Percentiles rank a stretch among this genome's conserved stretches.
Evolutionary conservation across 2,797 vertebrate species (phyloP).

Genomic region (Typhlichthys subterraneus): DNA sequence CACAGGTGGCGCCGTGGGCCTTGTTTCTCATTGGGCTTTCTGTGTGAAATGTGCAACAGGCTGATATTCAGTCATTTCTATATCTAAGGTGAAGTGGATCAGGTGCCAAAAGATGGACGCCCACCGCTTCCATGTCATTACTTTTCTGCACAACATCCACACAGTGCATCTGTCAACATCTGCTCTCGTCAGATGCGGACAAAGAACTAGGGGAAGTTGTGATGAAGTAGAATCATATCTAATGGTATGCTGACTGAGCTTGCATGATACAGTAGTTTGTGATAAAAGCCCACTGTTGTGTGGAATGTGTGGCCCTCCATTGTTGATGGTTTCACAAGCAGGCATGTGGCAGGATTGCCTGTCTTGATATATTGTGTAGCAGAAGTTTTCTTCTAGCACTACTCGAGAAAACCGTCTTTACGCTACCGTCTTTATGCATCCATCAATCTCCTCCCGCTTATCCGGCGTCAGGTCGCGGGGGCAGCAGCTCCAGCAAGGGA

Average conservation of each 20-base stretch:
- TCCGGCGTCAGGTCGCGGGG: too few relatives aligned
- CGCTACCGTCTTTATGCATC: too few relatives aligned
- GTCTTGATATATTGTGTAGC: conserved; percentile 9
- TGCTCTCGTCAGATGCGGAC: conserved; percentile 3
- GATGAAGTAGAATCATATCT: conserved; percentile 4
- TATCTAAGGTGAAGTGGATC: conserved; percentile 8
- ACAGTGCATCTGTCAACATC: conserved; percentile 1
- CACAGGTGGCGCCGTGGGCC: conserved; percentile 22
- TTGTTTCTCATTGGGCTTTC: conserved; percentile 39
- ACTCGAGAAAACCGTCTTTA: neutral
- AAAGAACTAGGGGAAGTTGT: neutral
- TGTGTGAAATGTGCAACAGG: conserved; percentile 31
- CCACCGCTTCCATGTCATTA: conserved; percentile 24
- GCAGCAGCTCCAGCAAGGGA: too few relatives aligned
- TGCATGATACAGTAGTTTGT: neutral
- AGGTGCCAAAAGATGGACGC: conserved; percentile 24
- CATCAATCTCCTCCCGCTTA: too few relatives aligned
- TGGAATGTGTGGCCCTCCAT: neutral
- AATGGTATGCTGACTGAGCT: neutral
- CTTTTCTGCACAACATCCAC: conserved; percentile 9
- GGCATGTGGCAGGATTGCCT: neutral
- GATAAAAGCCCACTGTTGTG: neutral
- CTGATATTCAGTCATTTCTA: conserved; percentile 19
- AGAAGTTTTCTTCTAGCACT: neutral
- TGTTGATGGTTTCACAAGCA: neutral